Percentiles rank a stretch among this genome's conserved stretches.
Evolutionary conservation across 2,113 vertebrate genomes (phyloP).

Genomic region (Erythrolamprus reginae): DNA sequence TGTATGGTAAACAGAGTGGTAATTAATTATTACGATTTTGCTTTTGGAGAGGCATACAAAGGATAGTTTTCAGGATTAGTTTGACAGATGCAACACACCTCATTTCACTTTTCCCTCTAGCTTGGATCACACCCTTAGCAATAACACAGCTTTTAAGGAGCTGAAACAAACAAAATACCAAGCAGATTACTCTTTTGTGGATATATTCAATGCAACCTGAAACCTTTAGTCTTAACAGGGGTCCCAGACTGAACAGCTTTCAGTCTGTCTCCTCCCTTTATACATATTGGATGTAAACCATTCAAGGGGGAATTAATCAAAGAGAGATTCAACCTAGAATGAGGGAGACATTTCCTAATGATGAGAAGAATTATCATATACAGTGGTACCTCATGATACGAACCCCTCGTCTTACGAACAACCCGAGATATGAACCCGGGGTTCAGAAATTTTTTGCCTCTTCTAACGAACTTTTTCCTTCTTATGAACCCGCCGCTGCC

Average conservation of each 20-base stretch:
- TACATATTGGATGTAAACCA: neutral
- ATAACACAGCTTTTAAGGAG: conserved; percentile 1
- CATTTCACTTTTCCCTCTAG: neutral
- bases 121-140: conserved; percentile 2
- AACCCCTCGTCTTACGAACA: too few relatives aligned
- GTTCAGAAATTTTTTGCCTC: too few relatives aligned
- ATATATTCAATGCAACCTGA: neutral
- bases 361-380: neutral
- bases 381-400: too few relatives aligned
- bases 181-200: neutral
- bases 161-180: conserved; percentile 18
- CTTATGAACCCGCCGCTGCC: too few relatives aligned
- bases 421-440: too few relatives aligned
- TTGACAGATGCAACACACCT: conserved; percentile 10
- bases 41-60: neutral
- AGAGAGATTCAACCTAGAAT: neutral
- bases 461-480: too few relatives aligned
- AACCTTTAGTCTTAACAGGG: neutral
- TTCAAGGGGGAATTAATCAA: neutral
- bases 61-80: conserved; percentile 7
- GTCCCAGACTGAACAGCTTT: neutral
- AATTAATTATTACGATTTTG: neutral
- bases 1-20: neutral
- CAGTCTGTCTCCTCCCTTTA: neutral
- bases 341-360: neutral